phyloP scores from a whole-genome alignment of 2,113 vertebrate genomes.

The Forbesichthys papilliferus region DNA sequence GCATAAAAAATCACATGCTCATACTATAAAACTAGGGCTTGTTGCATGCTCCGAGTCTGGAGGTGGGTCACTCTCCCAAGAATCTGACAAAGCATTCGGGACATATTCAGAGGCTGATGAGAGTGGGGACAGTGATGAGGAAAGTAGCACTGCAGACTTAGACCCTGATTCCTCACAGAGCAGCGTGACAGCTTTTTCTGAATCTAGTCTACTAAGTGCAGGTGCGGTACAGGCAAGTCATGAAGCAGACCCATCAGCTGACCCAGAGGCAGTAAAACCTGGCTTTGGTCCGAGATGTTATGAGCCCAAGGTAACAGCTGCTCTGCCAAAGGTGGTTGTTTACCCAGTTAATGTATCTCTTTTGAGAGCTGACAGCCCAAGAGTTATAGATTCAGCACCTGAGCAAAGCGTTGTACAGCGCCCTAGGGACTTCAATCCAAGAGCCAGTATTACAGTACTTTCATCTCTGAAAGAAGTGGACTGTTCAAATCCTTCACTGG shows the following conservation, averaged over 20 bases:
- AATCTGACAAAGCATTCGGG: conserved; percentile 89
- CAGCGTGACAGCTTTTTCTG: conserved; percentile 75
- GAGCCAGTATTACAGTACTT: conserved; percentile 72
- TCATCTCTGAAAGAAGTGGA: conserved; percentile 82
- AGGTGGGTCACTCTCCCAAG: conserved; percentile 84
- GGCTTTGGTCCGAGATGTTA: conserved; percentile 64
- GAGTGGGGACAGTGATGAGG: conserved; percentile 93
- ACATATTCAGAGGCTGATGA: conserved; percentile 91
- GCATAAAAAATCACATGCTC: conserved; percentile 99
- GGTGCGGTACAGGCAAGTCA: conserved; percentile 66
- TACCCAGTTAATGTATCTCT: conserved; percentile 88
- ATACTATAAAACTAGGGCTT: conserved; percentile 94
- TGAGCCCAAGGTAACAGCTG: conserved; percentile 80
- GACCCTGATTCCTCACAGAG: conserved; percentile 81
- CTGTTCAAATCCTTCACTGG: conserved; percentile 74
- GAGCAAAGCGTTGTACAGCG: conserved; percentile 82
- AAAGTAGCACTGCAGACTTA: conserved; percentile 83
- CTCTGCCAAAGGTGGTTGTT: conserved; percentile 92
- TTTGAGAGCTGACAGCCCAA: conserved; percentile 85
- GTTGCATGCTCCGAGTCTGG: conserved; percentile 86
- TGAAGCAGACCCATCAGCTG: conserved; percentile 34
- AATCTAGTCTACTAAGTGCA: conserved; percentile 73
- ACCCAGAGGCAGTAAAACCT: conserved; percentile 72
- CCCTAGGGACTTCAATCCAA: conserved; percentile 78
- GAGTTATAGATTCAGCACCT: conserved; percentile 77